Conservation (phyloP, 2,797 vertebrate genomes). For the Rhincodon typus region DNA sequence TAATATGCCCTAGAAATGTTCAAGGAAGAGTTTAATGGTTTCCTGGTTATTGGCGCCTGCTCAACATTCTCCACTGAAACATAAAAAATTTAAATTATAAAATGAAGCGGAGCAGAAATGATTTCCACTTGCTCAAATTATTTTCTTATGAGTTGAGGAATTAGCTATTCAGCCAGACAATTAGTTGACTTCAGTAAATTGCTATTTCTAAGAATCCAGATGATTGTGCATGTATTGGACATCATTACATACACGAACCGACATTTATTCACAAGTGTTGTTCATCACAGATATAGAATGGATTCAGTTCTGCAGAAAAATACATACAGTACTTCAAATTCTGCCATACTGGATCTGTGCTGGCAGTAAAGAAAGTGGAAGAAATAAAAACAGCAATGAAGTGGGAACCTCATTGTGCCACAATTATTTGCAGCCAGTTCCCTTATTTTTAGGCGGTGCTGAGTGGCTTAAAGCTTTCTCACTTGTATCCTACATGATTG, state of each 20-base stretch:
- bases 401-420: not conserved
- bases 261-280: not conserved
- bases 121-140: conserved; percentile 17
- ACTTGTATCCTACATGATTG: not conserved
- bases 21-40: not conserved
- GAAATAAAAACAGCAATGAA: not conserved
- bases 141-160: conserved; percentile 15
- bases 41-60: not conserved
- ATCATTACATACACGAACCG: not conserved
- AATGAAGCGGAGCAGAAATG: conserved; percentile 11
- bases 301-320: conserved; percentile 4
- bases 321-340: not conserved
- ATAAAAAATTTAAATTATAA: conserved; percentile 23
- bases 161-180: conserved; percentile 14
- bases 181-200: conserved; percentile 30
- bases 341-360: not conserved
- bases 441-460: not conserved
- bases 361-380: not conserved
- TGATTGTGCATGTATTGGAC: conserved; percentile 24
- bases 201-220: conserved; percentile 13
- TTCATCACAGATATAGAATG: not conserved
- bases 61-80: conserved; percentile 27
- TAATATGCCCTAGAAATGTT: not conserved
- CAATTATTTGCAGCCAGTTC: too few relatives aligned
- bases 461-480: not conserved